Evolutionary conservation across 1,140 invertebrate species (phyloP).

Genomic region (Neocloeon triangulifer): DNA sequence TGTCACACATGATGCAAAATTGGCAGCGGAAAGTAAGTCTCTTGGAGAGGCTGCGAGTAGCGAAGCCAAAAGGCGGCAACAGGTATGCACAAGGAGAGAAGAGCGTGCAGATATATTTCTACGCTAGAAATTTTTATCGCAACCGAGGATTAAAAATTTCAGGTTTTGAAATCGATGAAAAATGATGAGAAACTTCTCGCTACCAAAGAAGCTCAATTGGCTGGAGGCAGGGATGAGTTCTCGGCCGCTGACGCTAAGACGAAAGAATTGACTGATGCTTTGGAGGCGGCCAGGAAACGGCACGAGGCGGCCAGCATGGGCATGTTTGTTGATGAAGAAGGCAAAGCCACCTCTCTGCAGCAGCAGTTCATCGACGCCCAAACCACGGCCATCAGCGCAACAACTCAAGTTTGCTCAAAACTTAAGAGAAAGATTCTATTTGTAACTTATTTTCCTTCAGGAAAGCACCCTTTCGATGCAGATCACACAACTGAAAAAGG

Average conservation of each 20-base stretch:
- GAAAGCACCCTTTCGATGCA: too few species aligned
- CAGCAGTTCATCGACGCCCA: conserved; percentile 78
- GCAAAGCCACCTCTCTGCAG: conserved; percentile 62
- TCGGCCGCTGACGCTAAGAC: conserved; percentile 36
- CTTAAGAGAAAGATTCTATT: too few species aligned
- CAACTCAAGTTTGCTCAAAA: too few species aligned
- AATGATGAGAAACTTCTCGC: too few species aligned
- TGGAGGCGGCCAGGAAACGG: conserved; percentile 48
- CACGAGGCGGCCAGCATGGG: conserved; percentile 70
- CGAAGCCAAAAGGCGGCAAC: conserved; percentile 42
- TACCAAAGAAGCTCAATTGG: too few species aligned
- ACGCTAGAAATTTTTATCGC: too few species aligned
- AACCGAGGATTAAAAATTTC: conserved; percentile 47
- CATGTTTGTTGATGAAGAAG: conserved; percentile 51
- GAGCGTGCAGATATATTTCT: too few species aligned
- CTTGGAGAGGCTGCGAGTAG: conserved; percentile 42
- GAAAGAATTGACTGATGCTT: conserved; percentile 36
- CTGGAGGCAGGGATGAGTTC: too few species aligned
- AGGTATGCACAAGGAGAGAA: too few species aligned
- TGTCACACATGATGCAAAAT: conserved; percentile 42
- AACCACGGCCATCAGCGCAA: too few species aligned
- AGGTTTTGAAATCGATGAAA: too few species aligned
- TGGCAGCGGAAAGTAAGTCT: conserved; percentile 37
- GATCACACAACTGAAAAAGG: conserved; percentile 54
- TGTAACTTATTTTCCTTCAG: too few species aligned